A percentile compares a stretch with the other conserved stretches of the same genome.
Evolutionary conservation across 2,888 invertebrate species (phyloP).

Genomic region (Chaetogeoica ovagalla): DNA sequence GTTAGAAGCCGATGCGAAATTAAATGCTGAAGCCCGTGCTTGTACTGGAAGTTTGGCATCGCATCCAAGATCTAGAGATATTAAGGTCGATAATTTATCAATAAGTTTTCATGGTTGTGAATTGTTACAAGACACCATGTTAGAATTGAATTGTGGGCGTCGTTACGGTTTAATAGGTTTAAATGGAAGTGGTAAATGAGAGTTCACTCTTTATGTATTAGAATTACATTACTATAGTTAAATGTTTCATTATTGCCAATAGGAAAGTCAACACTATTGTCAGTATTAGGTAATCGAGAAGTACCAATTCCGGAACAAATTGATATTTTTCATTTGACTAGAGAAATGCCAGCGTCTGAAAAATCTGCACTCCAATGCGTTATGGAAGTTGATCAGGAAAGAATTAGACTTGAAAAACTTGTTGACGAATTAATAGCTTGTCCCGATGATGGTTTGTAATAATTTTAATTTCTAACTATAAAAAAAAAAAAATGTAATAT

Average conservation of each 20-base stretch:
- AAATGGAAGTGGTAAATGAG: conserved; percentile 86
- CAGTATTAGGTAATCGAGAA: conserved; percentile 89
- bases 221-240: background rate
- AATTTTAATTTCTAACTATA: background rate
- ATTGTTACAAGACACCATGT: conserved; percentile 89
- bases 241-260: conserved; percentile 53
- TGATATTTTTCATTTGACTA: conserved; percentile 94
- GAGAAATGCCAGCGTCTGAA: conserved; percentile 98
- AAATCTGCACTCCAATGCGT: conserved; percentile 95
- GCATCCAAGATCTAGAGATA: conserved; percentile 92
- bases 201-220: background rate
- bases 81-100: conserved; percentile 94
- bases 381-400: conserved; percentile 96
- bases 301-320: conserved; percentile 95
- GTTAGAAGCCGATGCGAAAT: conserved; percentile 84
- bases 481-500: background rate
- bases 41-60: conserved; percentile 94
- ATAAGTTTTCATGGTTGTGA: conserved; percentile 98
- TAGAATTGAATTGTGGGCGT: conserved; percentile 96
- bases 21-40: conserved; percentile 90
- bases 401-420: conserved; percentile 84
- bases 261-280: conserved; percentile 91
- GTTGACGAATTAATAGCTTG: conserved; percentile 86
- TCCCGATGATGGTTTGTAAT: conserved; percentile 75
- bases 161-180: conserved; percentile 95